A percentile compares a stretch with the other conserved stretches of the same genome.
Evolutionary conservation across 2,113 vertebrate species (phyloP).

Genomic region (Callionymus lyra): DNA sequence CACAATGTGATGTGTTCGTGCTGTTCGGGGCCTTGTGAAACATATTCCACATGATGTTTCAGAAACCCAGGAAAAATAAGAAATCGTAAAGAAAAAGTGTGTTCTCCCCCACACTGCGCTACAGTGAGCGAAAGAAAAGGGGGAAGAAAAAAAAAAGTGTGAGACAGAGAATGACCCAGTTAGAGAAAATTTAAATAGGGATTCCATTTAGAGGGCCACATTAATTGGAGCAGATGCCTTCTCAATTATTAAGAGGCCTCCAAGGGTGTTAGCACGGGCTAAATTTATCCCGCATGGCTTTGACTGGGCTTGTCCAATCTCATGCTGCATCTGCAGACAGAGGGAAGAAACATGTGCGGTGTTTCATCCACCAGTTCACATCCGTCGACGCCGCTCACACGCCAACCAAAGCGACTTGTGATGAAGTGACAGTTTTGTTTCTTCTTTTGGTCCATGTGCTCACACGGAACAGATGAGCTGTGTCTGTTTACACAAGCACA

Average conservation of each 20-base stretch:
- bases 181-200: conserved; percentile 72
- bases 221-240: conserved; percentile 80
- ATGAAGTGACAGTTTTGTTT: background rate
- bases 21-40: conserved; percentile 43
- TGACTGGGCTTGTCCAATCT: conserved; percentile 58
- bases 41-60: conserved; percentile 59
- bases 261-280: conserved; percentile 64
- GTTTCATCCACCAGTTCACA: conserved; percentile 29
- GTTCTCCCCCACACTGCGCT: conserved; percentile 55
- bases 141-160: conserved; percentile 33
- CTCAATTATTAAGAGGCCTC: conserved; percentile 77
- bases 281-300: conserved; percentile 63
- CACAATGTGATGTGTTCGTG: too few species aligned
- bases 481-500: background rate
- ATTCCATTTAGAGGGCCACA: conserved; percentile 74
- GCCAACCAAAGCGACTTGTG: conserved; percentile 1
- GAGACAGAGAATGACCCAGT: conserved; percentile 68
- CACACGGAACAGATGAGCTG: too few species aligned
- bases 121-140: conserved; percentile 26
- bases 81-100: conserved; percentile 59
- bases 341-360: conserved; percentile 25
- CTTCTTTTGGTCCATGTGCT: too few species aligned
- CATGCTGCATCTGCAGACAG: conserved; percentile 57
- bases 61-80: conserved; percentile 59
- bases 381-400: conserved; percentile 5